Evolutionary conservation across 2,888 invertebrate genomes (phyloP).

Genomic region (Celastrina argiolus): DNA sequence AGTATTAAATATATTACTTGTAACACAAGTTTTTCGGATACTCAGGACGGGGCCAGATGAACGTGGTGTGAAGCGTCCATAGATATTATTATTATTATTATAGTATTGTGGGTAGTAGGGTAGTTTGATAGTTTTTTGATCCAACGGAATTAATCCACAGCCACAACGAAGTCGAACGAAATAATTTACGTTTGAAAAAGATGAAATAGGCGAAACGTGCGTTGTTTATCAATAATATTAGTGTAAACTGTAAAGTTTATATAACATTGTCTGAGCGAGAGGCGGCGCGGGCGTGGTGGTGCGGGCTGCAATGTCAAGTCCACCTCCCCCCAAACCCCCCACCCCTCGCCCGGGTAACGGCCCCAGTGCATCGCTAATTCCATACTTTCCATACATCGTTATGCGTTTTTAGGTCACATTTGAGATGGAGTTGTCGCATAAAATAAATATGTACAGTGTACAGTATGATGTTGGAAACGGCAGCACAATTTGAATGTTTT

Average conservation of each 20-base stretch:
- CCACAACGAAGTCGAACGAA: neutral
- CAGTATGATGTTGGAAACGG: neutral
- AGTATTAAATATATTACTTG: too few species aligned
- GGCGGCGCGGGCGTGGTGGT: slow-evolving; percentile 14
- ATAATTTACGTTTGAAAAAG: neutral
- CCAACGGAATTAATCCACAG: too few species aligned
- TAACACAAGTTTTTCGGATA: too few species aligned
- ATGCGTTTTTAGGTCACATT: slow-evolving; percentile 36
- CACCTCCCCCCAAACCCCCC: slow-evolving; percentile 33
- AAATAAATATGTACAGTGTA: slow-evolving; percentile 1
- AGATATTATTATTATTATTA: too few species aligned
- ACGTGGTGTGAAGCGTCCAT: too few species aligned
- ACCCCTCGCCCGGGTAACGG: slow-evolving; percentile 20
- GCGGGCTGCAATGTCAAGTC: slow-evolving; percentile 49
- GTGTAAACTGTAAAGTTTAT: slow-evolving; percentile 2
- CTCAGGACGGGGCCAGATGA: too few species aligned
- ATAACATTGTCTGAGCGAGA: slow-evolving; percentile 14
- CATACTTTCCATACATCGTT: slow-evolving; percentile 31
- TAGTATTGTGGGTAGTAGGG: too few species aligned
- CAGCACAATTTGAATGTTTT: too few species aligned
- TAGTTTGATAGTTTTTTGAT: too few species aligned
- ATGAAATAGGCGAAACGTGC: slow-evolving; percentile 7
- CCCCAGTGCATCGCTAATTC: slow-evolving; percentile 33
- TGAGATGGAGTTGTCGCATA: slow-evolving; percentile 1
- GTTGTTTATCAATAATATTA: slow-evolving; percentile 15